Base-by-base conservation (phyloP, 2,888 invertebrate genomes). In the Craniophora ligustri region DNA sequence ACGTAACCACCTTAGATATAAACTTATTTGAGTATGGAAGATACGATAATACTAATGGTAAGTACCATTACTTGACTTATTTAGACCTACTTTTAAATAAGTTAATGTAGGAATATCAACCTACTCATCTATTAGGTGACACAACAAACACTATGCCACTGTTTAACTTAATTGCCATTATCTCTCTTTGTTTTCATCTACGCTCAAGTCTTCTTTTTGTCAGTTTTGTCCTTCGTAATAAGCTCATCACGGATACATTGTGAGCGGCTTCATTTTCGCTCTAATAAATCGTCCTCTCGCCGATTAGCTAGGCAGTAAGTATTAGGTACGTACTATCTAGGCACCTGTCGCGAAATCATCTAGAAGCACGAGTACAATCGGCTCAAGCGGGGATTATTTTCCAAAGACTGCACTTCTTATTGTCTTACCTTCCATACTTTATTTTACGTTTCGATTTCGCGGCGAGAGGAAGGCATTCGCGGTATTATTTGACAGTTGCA, bases 361-460 rank as follows among this genome's bases (percentile, higher is more conserved):
- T 62, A 67, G 69, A 71, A 61, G 51, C 60, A 67, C 49, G 62
- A 73, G 62, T 48, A 66, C 57, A 66, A 74, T 72, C 64, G 72
- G 49, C 60, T 75, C 66, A 79, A 88, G 89, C 87, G 92, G 92
- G 92, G 92, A 87, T 87, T 81, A 83, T 89, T 89, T 89, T 89
- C 91, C 89, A 86, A 84, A 88, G 86, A 76, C 82, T 88, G 89
- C 91, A 88, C 85, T 85, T 87, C 81, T 79, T 82, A 84, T 78
- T 84, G 90, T 88, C 84, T 86, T 84, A 78, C 80, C 81, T 82
- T 78, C 81, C 69, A 82, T 75, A 78, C 85, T 81, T 88, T 92
- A 92, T 89, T 92, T 84, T 70, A 79, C 75, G 81, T 81, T 82
- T 79, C 79, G 85, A 78, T 83, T 81, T 84, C 87, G 86, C 72